These are phyloP conservation scores for Numenius arquata DNA, from an alignment of 2,113 vertebrate genomes.

Conservation along the genomic window DNA sequence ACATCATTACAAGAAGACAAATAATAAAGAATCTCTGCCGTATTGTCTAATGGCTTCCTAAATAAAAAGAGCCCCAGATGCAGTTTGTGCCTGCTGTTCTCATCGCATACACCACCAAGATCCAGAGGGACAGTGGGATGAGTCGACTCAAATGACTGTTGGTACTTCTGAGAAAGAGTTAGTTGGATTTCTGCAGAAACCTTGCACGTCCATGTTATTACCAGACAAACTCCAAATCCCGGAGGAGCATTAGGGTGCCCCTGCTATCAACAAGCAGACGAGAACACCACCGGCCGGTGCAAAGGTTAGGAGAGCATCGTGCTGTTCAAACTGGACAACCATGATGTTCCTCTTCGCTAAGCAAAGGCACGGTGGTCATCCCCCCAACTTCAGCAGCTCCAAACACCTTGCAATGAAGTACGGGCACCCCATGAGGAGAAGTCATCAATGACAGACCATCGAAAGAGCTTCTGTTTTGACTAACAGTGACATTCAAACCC, in stretches of 20 bases:
- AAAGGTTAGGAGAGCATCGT: background rate
- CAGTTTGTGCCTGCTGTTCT: background rate
- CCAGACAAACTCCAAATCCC: background rate
- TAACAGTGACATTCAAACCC: background rate
- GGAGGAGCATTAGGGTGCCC: background rate
- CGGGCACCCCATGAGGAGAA: background rate
- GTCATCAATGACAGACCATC: background rate
- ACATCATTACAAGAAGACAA: background rate
- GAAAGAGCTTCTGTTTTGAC: background rate
- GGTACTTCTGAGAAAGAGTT: background rate
- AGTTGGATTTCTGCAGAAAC: background rate
- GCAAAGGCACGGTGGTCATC: background rate
- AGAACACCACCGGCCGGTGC: background rate
- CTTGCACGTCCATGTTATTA: background rate
- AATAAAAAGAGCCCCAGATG: background rate
- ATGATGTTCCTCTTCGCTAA: background rate
- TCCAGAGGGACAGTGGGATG: background rate
- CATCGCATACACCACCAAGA: rapidly evolving
- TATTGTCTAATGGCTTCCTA: background rate
- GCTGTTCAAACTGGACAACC: background rate
- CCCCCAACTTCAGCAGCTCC: background rate
- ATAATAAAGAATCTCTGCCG: background rate
- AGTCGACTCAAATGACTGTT: background rate
- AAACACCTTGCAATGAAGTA: background rate
- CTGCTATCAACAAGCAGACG: background rate